Base-by-base conservation (phyloP, 2,113 vertebrate genomes). In the Thinocorus orbignyianus region DNA sequence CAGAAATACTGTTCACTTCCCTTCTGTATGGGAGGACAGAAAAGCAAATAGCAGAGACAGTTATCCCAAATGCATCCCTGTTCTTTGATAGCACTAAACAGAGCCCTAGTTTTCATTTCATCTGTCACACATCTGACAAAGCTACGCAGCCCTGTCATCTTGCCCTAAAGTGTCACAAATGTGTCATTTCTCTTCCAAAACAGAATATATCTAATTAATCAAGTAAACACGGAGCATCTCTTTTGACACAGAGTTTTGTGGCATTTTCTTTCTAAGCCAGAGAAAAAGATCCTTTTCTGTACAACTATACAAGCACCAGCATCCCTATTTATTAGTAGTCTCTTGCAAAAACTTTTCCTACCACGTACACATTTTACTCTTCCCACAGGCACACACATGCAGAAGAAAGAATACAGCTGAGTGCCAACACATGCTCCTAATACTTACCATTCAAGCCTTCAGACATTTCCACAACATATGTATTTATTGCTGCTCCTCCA, bases 401-500 rank as follows among this genome's bases (percentile, higher is more conserved):
- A 86, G 18, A 37, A 23, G 77, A 80, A 76, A 51, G 11, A 20
- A 0, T 5, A 74, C 7, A 71, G 44, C 8, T 65, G 39, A 95
- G 88, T 46, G 22, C 17, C 16, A 85, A 7, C 39, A 62, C 23
- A 52, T 5, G 15, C 39, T 65, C 19, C 44, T 46, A 73, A 94
- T 51, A 97, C 98, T 93, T 96, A 99, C 99, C 99, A 46, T 97
- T 99, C 88, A 97, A 90, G 41, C 98, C 99, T 97, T 99, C 99
- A 54, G 98, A 98, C 74, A 99, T 98, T 93, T 99, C 99, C 95
- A 99, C 98, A 57, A 99, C 94, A 9, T 99, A 99, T 5, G 99
- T 98, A 52, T 98, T 99, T 95, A 99, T 98, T 91, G 98, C 96
- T 91, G 98, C 98, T 33, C 99, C 99, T 88, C 99, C 99, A n/a